These are phyloP conservation scores for Lasioglossum figueresi DNA, from an alignment of 2,888 invertebrate species.

Conservation along the genomic window DNA sequence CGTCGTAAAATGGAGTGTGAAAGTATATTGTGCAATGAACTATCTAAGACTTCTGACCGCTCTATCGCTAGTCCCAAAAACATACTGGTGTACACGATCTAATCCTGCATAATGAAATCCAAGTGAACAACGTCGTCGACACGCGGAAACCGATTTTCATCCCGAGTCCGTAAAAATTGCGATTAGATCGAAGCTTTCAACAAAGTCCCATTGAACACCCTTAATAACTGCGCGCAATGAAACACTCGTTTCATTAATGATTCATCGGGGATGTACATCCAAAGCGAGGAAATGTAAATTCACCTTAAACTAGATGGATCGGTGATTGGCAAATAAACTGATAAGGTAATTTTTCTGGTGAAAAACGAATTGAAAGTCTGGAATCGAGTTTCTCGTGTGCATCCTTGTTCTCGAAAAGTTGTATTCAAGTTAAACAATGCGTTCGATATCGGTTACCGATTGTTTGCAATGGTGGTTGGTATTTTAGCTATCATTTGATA, in stretches of 20 bases:
- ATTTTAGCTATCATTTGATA: not conserved
- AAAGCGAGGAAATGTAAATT: not conserved
- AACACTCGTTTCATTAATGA: not conserved
- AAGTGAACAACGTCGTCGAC: conserved; percentile 17
- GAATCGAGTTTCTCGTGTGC: not conserved
- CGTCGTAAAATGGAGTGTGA: conserved; percentile 23
- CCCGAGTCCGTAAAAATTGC: conserved; percentile 7
- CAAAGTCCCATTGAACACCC: conserved; percentile 19
- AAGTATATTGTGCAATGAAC: conserved; percentile 45
- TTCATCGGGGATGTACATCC: not conserved
- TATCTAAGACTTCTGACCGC: conserved; percentile 25
- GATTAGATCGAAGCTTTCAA: conserved; percentile 27
- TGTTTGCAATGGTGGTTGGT: not conserved
- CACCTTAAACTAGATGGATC: not conserved
- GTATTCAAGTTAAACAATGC: not conserved
- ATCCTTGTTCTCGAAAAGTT: not conserved
- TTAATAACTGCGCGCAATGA: conserved; percentile 7
- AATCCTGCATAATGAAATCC: conserved; percentile 20
- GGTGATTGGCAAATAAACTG: not conserved
- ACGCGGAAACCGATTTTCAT: conserved; percentile 19
- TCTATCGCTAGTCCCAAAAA: conserved; percentile 34
- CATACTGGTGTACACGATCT: conserved; percentile 28
- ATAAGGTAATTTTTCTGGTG: not conserved
- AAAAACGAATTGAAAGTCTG: not conserved
- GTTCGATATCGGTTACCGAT: not conserved